Conservation (phyloP, 37 sponge, comb jelly and placozoan genomes). For the Axinella damicornis region DNA sequence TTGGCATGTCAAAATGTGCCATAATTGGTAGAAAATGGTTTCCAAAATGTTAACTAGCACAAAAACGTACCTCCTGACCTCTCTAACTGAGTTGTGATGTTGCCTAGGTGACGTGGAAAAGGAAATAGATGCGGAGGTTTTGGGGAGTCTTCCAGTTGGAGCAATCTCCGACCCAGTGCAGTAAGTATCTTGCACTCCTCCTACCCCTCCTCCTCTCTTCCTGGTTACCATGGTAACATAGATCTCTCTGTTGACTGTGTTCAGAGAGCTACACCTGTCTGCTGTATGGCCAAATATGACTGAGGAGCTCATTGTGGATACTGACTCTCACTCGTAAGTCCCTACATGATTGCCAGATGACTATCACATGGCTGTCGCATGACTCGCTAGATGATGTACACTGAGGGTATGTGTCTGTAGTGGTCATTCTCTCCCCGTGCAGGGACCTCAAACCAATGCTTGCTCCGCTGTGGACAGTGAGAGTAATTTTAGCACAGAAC, state of each 20-base stretch:
- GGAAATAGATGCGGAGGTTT: background rate
- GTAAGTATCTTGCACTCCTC: conserved; percentile 36
- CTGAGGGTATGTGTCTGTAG: background rate
- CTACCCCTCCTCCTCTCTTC: background rate
- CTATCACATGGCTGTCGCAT: background rate
- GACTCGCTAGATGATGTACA: background rate
- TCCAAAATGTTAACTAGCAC: too few species aligned
- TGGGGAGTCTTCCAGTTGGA: conserved; percentile 65
- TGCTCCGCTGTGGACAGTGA: conserved; percentile 84
- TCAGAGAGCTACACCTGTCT: conserved; percentile 83
- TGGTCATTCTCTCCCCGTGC: background rate
- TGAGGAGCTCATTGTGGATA: conserved; percentile 82
- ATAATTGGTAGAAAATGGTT: too few species aligned
- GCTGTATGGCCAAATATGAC: conserved; percentile 83
- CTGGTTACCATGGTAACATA: too few species aligned
- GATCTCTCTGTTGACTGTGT: too few species aligned
- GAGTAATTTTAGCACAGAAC: conserved; percentile 31
- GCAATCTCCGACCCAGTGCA: conserved; percentile 69
- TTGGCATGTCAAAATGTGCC: too few species aligned
- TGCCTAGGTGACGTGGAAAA: conserved; percentile 22
- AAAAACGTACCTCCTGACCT: background rate
- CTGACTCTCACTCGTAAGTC: conserved; percentile 58
- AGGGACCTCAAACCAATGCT: conserved; percentile 79
- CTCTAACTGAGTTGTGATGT: conserved; percentile 1
- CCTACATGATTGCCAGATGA: background rate